These are phyloP conservation scores for Lophotis ruficrista DNA, from an alignment of 2,113 vertebrate species.

Conservation along the genomic window DNA sequence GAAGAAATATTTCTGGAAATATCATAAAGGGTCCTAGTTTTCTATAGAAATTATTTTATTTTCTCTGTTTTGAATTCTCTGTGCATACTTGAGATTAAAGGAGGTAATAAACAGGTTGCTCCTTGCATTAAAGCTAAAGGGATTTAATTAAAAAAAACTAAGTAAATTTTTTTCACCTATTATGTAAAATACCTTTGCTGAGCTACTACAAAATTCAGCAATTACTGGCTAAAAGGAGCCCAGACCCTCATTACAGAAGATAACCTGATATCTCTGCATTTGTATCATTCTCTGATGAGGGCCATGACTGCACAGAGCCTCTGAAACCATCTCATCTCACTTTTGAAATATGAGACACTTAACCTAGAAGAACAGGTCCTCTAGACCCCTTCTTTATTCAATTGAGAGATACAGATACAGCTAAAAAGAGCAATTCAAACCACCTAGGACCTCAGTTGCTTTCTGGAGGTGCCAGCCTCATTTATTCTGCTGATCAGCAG, in stretches of 20 bases:
- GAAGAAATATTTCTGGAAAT: not conserved
- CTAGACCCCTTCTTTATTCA: not conserved
- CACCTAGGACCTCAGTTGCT: not conserved
- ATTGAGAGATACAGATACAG: not conserved
- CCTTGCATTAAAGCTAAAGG: not conserved
- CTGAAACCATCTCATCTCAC: not conserved
- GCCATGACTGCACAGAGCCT: not conserved
- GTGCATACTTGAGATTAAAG: not conserved
- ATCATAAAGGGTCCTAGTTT: not conserved
- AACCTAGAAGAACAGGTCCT: not conserved
- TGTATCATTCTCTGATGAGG: not conserved
- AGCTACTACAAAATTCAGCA: not conserved
- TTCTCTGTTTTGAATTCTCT: not conserved
- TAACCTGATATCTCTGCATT: not conserved
- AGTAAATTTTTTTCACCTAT: not conserved
- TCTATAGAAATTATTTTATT: not conserved
- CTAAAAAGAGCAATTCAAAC: not conserved
- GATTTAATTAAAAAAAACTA: not conserved
- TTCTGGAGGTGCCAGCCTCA: not conserved
- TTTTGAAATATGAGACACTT: not conserved
- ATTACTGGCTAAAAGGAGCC: not conserved
- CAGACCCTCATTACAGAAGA: not conserved
- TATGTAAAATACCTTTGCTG: not conserved
- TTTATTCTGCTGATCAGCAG: not conserved
- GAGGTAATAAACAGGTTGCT: not conserved